phyloP scores from a whole-genome alignment of 1,140 invertebrate species.

The Aphelinus atriplicis region DNA sequence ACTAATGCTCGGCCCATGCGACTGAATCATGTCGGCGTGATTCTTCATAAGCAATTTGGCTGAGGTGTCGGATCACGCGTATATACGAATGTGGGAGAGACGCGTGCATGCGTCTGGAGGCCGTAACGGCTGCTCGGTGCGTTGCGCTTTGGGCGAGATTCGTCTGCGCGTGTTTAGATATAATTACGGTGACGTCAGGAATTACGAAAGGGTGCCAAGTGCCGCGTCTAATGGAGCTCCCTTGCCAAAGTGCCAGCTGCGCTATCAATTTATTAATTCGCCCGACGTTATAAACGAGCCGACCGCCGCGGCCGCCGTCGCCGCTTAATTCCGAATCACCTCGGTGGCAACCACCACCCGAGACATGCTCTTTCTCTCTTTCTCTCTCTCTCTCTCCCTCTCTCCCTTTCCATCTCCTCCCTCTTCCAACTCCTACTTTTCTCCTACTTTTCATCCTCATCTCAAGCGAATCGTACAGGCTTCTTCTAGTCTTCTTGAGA shows the following conservation, averaged over 20 bases:
- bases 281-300: conserved; percentile 36
- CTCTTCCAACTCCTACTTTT: too few relatives aligned
- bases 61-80: too few relatives aligned
- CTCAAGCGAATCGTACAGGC: too few relatives aligned
- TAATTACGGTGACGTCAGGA: conserved; percentile 46
- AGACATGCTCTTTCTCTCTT: neutral
- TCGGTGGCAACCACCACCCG: neutral
- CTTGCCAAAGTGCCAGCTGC: conserved; percentile 49
- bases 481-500: too few relatives aligned
- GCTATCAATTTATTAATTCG: conserved; percentile 50
- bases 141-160: conserved; percentile 15
- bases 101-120: conserved; percentile 14
- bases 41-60: too few relatives aligned
- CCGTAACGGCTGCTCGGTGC: conserved; percentile 1
- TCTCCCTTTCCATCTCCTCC: neutral
- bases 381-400: neutral
- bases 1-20: too few relatives aligned
- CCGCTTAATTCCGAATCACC: conserved; percentile 25
- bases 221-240: conserved; percentile 46
- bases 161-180: conserved; percentile 40
- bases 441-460: too few relatives aligned
- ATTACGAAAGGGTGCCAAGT: conserved; percentile 45
- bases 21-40: too few relatives aligned
- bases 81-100: too few relatives aligned
- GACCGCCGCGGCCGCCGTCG: neutral